Evolutionary conservation across 2,888 invertebrate species (phyloP), one percentile per base, ranked within the genome.

Genomic region (Harpalus rubripes): DNA sequence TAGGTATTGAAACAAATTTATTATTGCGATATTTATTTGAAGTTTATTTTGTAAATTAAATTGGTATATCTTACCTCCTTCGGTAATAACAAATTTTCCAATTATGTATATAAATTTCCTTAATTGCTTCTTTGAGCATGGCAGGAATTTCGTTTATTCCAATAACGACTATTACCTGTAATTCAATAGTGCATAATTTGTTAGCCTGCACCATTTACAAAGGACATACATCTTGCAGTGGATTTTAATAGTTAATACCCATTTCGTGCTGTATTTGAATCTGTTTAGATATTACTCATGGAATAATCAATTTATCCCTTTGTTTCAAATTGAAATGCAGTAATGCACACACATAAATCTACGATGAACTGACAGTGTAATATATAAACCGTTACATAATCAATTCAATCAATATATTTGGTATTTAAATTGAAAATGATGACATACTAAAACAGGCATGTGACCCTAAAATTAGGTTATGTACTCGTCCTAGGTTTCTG

Each of bases 381-480:
- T 52, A 52, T 52, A 52, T 52, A 0, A 52, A 10, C 10, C 4
- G 44, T 52, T 52, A 52, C 44, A 8, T 12, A 52, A 52, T 52
- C 44, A 52, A 52, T 12, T 10, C 6, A 52, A 52, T 52, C 44
- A 52, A 52, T 52, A 52, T 52, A 52, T 52, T 52, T 52, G 12
- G 12, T 52, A 52, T 52, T 52, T 52, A 52, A 52, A 52, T 52
- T 52, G 44, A 52, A 52, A 52, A 52, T 52, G 44, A 52, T 52
- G 44, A 7, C 44, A 10, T 7, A 52, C 10, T 12, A 5, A 52
- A 52, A 52, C 44, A 52, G 12, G 44, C 44, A 52, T 52, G 10
- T 52, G 8, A 10, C 10, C 44, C 44, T 52, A 52, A 52, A 10
- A 52, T 12, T 1, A 52, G 44, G 44, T 52, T 52, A 12, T 52